These are phyloP conservation scores for Drosophila paulistorum DNA, from an alignment of 1,140 invertebrate species.

Conservation along the genomic window DNA sequence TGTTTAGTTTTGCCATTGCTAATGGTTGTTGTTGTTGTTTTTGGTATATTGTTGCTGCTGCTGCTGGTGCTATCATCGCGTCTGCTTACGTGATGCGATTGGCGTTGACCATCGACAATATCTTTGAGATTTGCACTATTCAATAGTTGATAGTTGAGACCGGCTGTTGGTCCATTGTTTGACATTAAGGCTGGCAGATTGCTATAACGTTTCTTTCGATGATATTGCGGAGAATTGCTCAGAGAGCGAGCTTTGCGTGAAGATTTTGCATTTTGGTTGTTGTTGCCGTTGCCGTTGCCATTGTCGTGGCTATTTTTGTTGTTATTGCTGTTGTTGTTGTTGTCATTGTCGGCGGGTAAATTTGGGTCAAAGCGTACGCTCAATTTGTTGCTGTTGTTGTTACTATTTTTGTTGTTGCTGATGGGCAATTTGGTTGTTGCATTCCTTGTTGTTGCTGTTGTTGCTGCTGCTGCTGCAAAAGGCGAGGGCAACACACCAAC, in stretches of 20 bases:
- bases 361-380: slow-evolving; percentile 77
- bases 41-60: slow-evolving; percentile 19
- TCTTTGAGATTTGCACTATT: slow-evolving; percentile 68
- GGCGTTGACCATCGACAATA: slow-evolving; percentile 67
- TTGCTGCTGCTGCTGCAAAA: slow-evolving; percentile 23
- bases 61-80: slow-evolving; percentile 62
- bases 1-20: slow-evolving; percentile 45
- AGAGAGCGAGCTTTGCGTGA: slow-evolving; percentile 72
- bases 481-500: slow-evolving; percentile 66
- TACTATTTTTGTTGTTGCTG: slow-evolving; percentile 47
- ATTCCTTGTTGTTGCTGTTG: slow-evolving; percentile 46
- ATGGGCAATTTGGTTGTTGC: slow-evolving; percentile 40
- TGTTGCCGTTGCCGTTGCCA: too few relatives aligned
- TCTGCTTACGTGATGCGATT: slow-evolving; percentile 78
- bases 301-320: slow-evolving; percentile 37
- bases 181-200: slow-evolving; percentile 70
- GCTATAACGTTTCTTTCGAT: slow-evolving; percentile 72
- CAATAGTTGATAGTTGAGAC: slow-evolving; percentile 68
- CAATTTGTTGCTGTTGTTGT: slow-evolving; percentile 56
- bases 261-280: slow-evolving; percentile 54
- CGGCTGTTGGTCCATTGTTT: slow-evolving; percentile 57
- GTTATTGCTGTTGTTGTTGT: slow-evolving; percentile 61
- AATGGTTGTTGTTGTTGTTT: slow-evolving; percentile 20
- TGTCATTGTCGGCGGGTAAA: slow-evolving; percentile 69
- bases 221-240: slow-evolving; percentile 72